These are phyloP conservation scores for Phalanger gymnotis DNA, from an alignment of 2,797 vertebrate genomes.

Conservation along the genomic window DNA sequence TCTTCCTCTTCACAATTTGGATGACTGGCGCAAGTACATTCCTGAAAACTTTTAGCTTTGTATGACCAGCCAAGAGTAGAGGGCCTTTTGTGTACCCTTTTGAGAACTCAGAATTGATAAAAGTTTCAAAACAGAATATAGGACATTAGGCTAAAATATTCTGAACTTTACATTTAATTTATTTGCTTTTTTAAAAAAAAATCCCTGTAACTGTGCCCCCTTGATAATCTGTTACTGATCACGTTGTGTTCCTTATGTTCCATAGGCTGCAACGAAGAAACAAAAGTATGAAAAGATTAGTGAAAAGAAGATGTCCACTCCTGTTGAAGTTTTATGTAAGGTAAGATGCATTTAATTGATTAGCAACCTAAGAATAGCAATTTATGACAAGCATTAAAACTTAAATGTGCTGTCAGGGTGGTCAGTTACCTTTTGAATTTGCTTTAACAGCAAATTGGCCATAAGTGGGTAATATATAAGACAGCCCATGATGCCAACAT, in stretches of 20 bases:
- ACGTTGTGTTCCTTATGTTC: conserved; percentile 81
- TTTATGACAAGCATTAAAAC: neutral
- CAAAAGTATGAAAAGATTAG: conserved; percentile 99
- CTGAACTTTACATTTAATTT: neutral
- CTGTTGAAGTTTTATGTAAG: conserved; percentile 99
- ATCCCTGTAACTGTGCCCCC: neutral
- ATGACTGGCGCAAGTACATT: conserved; percentile 24
- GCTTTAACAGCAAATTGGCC: neutral
- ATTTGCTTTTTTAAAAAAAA: neutral
- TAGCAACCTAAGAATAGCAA: neutral
- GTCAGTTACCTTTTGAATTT: neutral
- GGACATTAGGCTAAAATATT: neutral
- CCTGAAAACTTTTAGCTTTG: neutral
- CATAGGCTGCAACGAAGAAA: conserved; percentile 99
- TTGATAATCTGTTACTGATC: conserved; percentile 15
- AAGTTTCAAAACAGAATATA: neutral
- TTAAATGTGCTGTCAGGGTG: neutral
- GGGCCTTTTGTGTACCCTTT: neutral
- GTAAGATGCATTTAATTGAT: conserved; percentile 83
- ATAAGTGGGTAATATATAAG: neutral
- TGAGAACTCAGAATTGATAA: neutral
- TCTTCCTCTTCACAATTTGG: neutral
- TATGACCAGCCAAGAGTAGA: neutral
- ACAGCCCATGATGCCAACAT: neutral
- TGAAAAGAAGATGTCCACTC: conserved; percentile 99